A percentile compares a stretch with the other conserved stretches of the same genome.
These are phyloP conservation scores for Gymnogyps californianus DNA, from an alignment of 2,113 vertebrate genomes.

Conservation along the genomic window DNA sequence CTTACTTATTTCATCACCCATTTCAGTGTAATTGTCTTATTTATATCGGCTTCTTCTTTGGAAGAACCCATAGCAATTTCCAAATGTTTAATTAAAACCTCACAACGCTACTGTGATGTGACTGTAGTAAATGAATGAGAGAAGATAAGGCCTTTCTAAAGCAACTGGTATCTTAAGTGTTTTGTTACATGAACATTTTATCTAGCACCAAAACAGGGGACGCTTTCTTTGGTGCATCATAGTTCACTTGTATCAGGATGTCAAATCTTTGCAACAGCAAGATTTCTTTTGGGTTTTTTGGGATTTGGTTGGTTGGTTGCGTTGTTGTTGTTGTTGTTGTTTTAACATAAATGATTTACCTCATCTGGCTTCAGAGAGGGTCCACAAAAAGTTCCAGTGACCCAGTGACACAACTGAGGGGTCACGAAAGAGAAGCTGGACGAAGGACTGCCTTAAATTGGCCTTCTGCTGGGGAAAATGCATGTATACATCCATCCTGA, in stretches of 20 bases:
- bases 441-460: not conserved
- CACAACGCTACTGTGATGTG: not conserved
- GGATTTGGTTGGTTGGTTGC: too few species aligned
- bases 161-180: not conserved
- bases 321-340: not conserved
- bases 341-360: not conserved
- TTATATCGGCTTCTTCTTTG: constrained; percentile 22
- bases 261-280: not conserved
- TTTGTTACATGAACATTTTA: not conserved
- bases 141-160: not conserved
- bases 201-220: not conserved
- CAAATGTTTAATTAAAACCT: constrained; percentile 47
- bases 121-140: not conserved
- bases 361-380: not conserved
- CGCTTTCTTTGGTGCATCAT: not conserved
- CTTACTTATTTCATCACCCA: constrained; percentile 22
- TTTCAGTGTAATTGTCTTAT: constrained; percentile 30
- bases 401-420: not conserved
- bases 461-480: not conserved
- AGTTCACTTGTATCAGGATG: not conserved
- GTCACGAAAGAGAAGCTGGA: not conserved
- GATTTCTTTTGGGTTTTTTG: not conserved
- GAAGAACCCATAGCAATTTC: constrained; percentile 7
- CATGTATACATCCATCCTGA: not conserved
- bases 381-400: not conserved